Evolutionary conservation across 2,113 vertebrate genomes (phyloP).

Genomic region (Hippocampus guttulatus): DNA sequence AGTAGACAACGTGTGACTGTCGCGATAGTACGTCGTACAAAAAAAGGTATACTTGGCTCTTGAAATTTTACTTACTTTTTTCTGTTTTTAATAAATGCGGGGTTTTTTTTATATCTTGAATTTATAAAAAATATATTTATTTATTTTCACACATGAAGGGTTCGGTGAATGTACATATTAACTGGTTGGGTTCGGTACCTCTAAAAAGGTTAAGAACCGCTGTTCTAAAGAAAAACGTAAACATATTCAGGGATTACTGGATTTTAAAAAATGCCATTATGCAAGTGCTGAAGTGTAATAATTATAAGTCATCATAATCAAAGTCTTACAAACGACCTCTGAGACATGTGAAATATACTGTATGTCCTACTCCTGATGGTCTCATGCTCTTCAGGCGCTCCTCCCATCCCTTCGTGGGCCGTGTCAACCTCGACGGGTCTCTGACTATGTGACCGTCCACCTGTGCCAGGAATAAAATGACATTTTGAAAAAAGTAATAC

Average conservation of each 20-base stretch:
- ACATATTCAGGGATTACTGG: neutral
- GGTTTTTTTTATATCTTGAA: no score
- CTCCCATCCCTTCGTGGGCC: slow-evolving; percentile 75
- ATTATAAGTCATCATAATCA: neutral
- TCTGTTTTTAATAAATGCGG: no score
- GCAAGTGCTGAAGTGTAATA: neutral
- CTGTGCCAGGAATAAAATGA: slow-evolving; percentile 54
- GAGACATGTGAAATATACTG: slow-evolving; percentile 59
- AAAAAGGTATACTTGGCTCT: no score
- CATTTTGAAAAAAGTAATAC: neutral
- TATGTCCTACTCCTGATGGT: slow-evolving; percentile 53
- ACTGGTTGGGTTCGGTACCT: no score
- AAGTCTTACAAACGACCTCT: slow-evolving; percentile 60
- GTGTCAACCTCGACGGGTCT: slow-evolving; percentile 70
- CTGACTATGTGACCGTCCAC: slow-evolving; percentile 68
- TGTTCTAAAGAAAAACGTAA: neutral
- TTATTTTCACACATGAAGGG: no score
- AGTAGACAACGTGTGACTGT: no score
- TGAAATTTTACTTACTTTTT: no score
- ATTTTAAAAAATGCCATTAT: neutral
- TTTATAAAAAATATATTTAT: no score
- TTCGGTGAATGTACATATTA: no score
- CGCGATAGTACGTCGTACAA: no score
- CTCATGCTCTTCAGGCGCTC: slow-evolving; percentile 62
- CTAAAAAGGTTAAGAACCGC: no score